Percentiles rank a stretch among this genome's conserved stretches.
phyloP scores from a whole-genome alignment of 2,888 invertebrate species.

The Leptinotarsa rubiginosa region DNA sequence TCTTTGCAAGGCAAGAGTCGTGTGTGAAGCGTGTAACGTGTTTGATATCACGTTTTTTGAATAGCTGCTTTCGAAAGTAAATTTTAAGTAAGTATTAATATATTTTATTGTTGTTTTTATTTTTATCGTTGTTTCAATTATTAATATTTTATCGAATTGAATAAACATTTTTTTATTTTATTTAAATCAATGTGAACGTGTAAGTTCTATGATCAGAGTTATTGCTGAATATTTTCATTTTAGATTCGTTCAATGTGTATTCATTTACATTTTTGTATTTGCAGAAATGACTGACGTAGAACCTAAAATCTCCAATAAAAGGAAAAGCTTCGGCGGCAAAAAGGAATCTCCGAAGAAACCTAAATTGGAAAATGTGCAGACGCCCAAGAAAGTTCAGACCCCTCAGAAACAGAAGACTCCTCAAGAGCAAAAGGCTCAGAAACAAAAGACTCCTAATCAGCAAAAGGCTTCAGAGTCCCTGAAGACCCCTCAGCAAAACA shows the following conservation, averaged over 20 bases:
- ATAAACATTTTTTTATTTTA: no score
- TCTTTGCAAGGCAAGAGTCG: background rate
- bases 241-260: background rate
- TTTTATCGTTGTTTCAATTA: no score
- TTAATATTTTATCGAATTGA: no score
- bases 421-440: slow-evolving; percentile 11
- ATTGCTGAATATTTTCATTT: no score
- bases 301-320: slow-evolving; percentile 33
- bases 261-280: background rate
- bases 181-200: background rate
- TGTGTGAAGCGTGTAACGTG: background rate
- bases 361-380: slow-evolving; percentile 35
- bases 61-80: background rate
- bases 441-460: slow-evolving; percentile 27
- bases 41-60: slow-evolving; percentile 7
- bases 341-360: slow-evolving; percentile 30
- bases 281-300: slow-evolving; percentile 39
- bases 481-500: slow-evolving; percentile 26
- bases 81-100: background rate
- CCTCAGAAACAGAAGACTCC: slow-evolving; percentile 23
- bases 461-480: slow-evolving; percentile 10
- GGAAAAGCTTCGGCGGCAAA: slow-evolving; percentile 32
- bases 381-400: slow-evolving; percentile 21
- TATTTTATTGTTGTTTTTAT: no score
- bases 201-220: no score